These are phyloP conservation scores for Perodicticus potto DNA, from an alignment of 2,797 vertebrate species.

Conservation along the genomic window DNA sequence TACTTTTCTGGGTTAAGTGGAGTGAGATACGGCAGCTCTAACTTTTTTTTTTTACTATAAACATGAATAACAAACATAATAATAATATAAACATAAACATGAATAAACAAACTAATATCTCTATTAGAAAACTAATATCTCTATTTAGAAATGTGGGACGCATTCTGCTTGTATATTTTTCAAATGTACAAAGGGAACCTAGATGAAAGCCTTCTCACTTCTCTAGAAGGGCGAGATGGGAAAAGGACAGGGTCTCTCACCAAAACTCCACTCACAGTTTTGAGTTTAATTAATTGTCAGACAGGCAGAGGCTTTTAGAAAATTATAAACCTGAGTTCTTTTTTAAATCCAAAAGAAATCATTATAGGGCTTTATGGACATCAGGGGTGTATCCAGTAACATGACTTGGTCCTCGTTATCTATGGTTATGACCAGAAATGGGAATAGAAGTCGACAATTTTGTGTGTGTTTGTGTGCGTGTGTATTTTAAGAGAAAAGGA, in stretches of 20 bases:
- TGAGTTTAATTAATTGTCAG: neutral
- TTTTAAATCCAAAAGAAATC: slow-evolving; percentile 44
- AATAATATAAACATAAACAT: no score
- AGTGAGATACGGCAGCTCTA: neutral
- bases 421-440: neutral
- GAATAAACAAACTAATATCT: neutral
- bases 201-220: neutral
- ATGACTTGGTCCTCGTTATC: neutral
- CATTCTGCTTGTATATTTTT: neutral
- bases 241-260: neutral
- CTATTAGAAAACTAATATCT: slow-evolving; percentile 1
- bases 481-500: neutral
- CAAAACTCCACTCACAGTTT: neutral
- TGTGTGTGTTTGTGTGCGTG: neutral
- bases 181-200: neutral
- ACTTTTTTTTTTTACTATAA: neutral
- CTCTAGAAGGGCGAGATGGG: neutral
- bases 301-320: neutral
- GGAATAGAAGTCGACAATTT: neutral
- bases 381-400: neutral
- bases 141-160: slow-evolving; percentile 21
- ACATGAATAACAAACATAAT: slow-evolving; percentile 25
- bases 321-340: neutral
- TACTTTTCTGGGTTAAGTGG: neutral
- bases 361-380: neutral